phyloP scores from a whole-genome alignment of 2,888 invertebrate species.

The Petrophora chlorosata region DNA sequence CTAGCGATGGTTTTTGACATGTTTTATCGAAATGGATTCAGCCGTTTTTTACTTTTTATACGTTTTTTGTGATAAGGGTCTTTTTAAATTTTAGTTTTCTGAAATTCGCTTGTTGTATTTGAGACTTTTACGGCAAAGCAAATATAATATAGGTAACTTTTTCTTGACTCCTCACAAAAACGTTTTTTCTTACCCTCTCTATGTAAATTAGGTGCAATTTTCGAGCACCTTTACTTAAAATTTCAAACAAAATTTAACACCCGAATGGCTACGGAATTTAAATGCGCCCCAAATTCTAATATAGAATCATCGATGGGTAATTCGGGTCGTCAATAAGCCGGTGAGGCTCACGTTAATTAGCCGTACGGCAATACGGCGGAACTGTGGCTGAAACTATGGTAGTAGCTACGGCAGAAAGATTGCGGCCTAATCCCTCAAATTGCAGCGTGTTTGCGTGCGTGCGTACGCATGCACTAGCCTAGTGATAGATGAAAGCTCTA shows the following conservation, averaged over 20 bases:
- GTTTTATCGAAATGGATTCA: no score
- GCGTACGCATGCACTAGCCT: conserved; percentile 57
- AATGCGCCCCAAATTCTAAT: conserved; percentile 24
- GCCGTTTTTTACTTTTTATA: no score
- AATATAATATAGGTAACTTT: no score
- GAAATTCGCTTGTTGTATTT: no score
- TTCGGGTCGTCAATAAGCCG: conserved; percentile 37
- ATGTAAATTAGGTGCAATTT: no score
- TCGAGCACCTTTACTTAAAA: no score
- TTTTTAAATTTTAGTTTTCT: no score
- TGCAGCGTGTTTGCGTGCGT: conserved; percentile 42
- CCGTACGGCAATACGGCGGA: background rate
- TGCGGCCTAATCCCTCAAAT: conserved; percentile 46
- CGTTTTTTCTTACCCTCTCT: no score
- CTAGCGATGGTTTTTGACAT: no score
- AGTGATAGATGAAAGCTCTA: conserved; percentile 61
- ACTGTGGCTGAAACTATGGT: background rate
- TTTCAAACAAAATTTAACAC: conserved; percentile 11
- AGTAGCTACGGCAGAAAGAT: conserved; percentile 35
- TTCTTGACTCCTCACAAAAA: no score
- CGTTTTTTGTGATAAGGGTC: no score
- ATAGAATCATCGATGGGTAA: conserved; percentile 22
- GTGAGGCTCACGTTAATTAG: conserved; percentile 29
- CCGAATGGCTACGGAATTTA: conserved; percentile 14
- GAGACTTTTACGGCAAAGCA: no score